These are phyloP conservation scores for Acanthurus lineatus DNA, from an alignment of 2,797 vertebrate species.

Conservation along the genomic window DNA sequence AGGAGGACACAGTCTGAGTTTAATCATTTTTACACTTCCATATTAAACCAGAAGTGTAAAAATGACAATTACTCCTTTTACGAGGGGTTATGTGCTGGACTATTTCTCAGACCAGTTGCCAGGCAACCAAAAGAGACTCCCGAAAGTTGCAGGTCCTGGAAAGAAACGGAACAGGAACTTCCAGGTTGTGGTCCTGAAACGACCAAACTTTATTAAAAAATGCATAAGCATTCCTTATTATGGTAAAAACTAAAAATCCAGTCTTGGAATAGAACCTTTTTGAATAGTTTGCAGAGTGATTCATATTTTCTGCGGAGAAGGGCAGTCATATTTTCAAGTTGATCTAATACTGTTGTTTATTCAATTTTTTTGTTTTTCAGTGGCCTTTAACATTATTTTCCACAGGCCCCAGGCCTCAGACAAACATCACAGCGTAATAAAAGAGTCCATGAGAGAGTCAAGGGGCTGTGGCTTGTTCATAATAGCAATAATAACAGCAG, in stretches of 20 bases:
- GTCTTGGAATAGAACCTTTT: not conserved
- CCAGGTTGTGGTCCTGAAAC: not conserved
- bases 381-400: not conserved
- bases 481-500: too few species aligned
- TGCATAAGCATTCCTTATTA: not conserved
- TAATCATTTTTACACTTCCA: slow-evolving; percentile 1
- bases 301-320: too few species aligned
- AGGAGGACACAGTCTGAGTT: not conserved
- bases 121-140: not conserved
- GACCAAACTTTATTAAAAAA: not conserved
- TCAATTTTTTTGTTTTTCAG: not conserved
- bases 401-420: not conserved
- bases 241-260: not conserved
- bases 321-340: not conserved
- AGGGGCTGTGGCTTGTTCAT: not conserved
- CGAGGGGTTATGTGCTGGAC: not conserved
- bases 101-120: slow-evolving; percentile 7
- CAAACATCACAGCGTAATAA: not conserved
- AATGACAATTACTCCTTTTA: slow-evolving; percentile 11
- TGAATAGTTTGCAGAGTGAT: not conserved
- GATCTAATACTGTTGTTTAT: not conserved
- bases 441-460: not conserved
- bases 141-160: too few species aligned
- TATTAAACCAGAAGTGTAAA: slow-evolving; percentile 11
- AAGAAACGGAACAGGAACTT: not conserved